A percentile compares a stretch with the other conserved stretches of the same genome.
Conservation (phyloP, 2,797 vertebrate genomes). For the Pseudomugil tenellus region DNA sequence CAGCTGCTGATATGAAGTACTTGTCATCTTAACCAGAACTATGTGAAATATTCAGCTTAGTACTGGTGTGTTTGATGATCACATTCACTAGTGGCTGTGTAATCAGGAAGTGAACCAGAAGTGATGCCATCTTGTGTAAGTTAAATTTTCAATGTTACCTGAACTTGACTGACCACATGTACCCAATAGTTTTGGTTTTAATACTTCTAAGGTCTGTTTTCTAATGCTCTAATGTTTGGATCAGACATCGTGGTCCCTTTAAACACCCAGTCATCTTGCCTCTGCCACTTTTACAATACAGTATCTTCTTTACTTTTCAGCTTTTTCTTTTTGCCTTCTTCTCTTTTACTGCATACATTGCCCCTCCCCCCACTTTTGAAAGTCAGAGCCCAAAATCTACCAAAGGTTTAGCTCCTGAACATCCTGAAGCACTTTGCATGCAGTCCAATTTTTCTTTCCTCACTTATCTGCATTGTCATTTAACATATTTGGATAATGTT, state of each 20-base stretch:
- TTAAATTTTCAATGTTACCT: background rate
- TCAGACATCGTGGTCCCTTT: no score
- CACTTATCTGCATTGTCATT: no score
- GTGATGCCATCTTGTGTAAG: background rate
- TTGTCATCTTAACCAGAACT: conserved; percentile 29
- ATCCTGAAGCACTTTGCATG: no score
- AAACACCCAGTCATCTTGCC: no score
- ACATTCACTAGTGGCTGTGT: background rate
- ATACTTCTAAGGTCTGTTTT: background rate
- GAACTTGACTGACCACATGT: background rate
- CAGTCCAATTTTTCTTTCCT: no score
- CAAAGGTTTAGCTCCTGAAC: no score
- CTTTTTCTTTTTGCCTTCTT: no score
- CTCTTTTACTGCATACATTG: no score
- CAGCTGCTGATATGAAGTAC: conserved; percentile 34
- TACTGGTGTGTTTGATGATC: background rate
- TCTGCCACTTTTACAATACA: no score
- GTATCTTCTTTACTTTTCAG: no score
- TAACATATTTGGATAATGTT: background rate
- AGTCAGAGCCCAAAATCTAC: background rate
- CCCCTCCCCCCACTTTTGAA: no score
- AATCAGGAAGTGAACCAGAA: background rate
- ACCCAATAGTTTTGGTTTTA: background rate
- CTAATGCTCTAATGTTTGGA: no score
- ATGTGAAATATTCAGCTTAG: conserved; percentile 36